These are phyloP conservation scores for Ganaspis sp. DNA, from an alignment of 1,140 invertebrate species.

Conservation along the genomic window DNA sequence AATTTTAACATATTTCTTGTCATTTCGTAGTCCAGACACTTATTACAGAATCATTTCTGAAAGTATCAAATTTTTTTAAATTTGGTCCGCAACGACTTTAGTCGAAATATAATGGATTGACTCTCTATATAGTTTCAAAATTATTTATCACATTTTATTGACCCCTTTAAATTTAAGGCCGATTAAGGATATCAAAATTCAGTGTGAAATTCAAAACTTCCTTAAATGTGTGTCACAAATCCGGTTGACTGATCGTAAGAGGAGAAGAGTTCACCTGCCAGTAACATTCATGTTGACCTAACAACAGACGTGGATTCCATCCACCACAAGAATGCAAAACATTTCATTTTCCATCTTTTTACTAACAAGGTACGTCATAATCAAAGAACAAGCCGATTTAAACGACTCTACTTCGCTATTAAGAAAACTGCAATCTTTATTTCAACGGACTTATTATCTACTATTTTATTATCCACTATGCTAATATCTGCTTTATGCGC, in stretches of 20 bases:
- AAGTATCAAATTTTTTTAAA: too few relatives aligned
- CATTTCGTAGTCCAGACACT: too few relatives aligned
- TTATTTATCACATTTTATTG: too few relatives aligned
- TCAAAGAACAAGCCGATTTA: background rate
- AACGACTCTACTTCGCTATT: background rate
- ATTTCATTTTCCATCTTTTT: constrained; percentile 2
- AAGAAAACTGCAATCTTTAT: background rate
- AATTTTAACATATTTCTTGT: too few relatives aligned
- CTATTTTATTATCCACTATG: too few relatives aligned
- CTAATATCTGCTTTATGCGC: too few relatives aligned
- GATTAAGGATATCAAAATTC: background rate
- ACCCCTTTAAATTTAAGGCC: background rate
- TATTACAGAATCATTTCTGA: too few relatives aligned
- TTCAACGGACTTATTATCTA: background rate
- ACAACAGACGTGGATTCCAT: background rate
- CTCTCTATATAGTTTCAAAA: too few relatives aligned
- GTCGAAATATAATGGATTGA: too few relatives aligned
- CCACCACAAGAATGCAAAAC: constrained; percentile 17
- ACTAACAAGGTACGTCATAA: constrained; percentile 11
- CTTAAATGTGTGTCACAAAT: constrained; percentile 7
- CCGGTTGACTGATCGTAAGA: constrained; percentile 9
- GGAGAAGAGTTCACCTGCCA: background rate
- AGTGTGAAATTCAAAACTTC: background rate
- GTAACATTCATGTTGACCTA: background rate
- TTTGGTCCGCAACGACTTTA: too few relatives aligned